Evolutionary conservation across 1,140 invertebrate species (phyloP), one percentile per base, ranked within the genome.

Genomic region (Onthophagus taurus): DNA sequence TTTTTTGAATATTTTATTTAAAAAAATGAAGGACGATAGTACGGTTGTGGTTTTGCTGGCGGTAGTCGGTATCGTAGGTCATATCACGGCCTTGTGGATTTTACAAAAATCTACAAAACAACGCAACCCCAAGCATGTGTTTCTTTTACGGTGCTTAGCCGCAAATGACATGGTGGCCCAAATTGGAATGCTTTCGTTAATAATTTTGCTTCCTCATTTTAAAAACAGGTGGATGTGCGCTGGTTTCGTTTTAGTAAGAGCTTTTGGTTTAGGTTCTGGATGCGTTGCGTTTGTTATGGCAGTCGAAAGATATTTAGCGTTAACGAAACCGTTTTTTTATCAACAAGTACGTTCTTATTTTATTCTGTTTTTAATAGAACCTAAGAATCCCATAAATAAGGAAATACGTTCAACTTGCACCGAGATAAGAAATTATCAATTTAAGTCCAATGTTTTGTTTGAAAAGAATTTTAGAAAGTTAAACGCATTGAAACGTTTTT

Each of bases 211-310:
- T 3, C 64, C 77, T 30, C 72, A 75, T 42, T 60, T 66, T 9
- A 64, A 65, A 14, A 60, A 61, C 38, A 74, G 76, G 57, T n/a
- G n/a, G n/a, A n/a, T n/a, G n/a, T 91, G 87, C 58, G 74, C 74
- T 13, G 62, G 77, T 16, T 72, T 83, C 31, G 81, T 89, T 1
- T 63, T 86, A 5, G 79, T 85, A 65, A 70, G 86, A 12, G 76
- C 82, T 31, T 89, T 91, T 64, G 87, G 86, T 5, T 70, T 91
- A 2, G 85, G 85, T 42, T 89, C 85, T 14, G 87, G 87, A 4
- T 87, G 83, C 63, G 85, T 91, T 30, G 84, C 86, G 11, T 76
- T 85, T 53, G 82, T 89, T 4, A 90, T 91, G 86, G 86, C 86
- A 1, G 74, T 80, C 12, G 87, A 91, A 63, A 70, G 87, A 44